These are phyloP conservation scores for Paramisgurnus dabryanus DNA, from an alignment of 2,113 vertebrate species.

Conservation along the genomic window DNA sequence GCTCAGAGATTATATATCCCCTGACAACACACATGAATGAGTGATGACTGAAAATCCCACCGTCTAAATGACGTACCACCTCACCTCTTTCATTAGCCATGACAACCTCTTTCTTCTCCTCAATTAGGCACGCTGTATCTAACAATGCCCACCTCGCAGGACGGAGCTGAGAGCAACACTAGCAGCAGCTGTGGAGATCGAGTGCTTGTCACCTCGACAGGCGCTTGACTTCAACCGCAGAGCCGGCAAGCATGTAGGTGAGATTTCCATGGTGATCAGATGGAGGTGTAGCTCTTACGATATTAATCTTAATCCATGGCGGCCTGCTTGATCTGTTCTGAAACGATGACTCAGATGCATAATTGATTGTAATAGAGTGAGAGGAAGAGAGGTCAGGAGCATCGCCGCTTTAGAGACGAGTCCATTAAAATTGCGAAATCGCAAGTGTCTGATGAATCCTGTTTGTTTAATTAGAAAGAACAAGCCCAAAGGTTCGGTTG, in stretches of 20 bases:
- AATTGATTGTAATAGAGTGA: conserved; percentile 55
- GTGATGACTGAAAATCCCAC: conserved; percentile 26
- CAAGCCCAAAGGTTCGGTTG: neutral
- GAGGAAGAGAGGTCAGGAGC: conserved; percentile 37
- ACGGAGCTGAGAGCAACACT: conserved; percentile 5
- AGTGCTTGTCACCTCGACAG: conserved; percentile 9
- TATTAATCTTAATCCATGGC: conserved; percentile 12
- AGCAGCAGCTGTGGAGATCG: neutral
- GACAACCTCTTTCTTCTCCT: conserved; percentile 67
- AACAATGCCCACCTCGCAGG: conserved; percentile 55
- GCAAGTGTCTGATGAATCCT: conserved; percentile 40
- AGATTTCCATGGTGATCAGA: conserved; percentile 35
- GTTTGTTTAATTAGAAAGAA: conserved; percentile 51
- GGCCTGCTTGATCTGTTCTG: conserved; percentile 10
- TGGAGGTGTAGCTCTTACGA: conserved; percentile 28
- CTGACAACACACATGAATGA: conserved; percentile 5
- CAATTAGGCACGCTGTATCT: conserved; percentile 66
- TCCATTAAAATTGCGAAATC: conserved; percentile 30
- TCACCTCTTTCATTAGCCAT: conserved; percentile 71
- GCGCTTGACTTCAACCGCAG: neutral
- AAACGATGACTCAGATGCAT: conserved; percentile 43
- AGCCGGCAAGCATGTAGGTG: neutral
- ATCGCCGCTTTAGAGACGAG: conserved; percentile 28
- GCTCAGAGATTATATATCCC: neutral
- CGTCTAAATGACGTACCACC: conserved; percentile 53